These are phyloP conservation scores for Cirrhinus molitorella DNA, from an alignment of 2,797 vertebrate species.

Conservation along the genomic window DNA sequence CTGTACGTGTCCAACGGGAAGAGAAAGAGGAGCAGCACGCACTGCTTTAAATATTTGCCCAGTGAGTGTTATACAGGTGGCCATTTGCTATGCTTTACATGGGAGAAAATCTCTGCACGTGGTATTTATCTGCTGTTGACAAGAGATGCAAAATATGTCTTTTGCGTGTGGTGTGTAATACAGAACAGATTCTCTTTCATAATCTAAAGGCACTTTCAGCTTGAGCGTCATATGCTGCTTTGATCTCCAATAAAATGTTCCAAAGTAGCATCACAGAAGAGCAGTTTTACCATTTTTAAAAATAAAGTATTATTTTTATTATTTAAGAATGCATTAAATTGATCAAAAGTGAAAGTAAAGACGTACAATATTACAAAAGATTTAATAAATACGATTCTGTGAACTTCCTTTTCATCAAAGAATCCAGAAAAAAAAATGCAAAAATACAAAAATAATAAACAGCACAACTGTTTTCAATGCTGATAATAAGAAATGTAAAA, in stretches of 20 bases:
- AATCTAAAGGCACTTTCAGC: neutral
- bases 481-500: neutral
- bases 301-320: neutral
- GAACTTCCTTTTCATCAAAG: neutral
- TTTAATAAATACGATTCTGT: neutral
- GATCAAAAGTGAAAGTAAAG: neutral
- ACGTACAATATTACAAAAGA: neutral
- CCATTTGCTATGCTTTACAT: neutral
- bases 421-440: neutral
- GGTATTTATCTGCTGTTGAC: slow-evolving; percentile 16
- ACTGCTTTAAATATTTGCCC: slow-evolving; percentile 91
- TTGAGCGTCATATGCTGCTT: neutral
- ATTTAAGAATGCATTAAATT: neutral
- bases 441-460: neutral
- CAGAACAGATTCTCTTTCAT: slow-evolving; percentile 7
- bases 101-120: neutral
- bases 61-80: slow-evolving; percentile 74
- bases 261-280: neutral
- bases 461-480: neutral
- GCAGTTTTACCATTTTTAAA: neutral
- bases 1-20: slow-evolving; percentile 92
- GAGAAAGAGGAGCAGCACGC: slow-evolving; percentile 90
- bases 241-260: neutral
- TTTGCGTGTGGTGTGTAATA: slow-evolving; percentile 23
- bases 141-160: slow-evolving; percentile 17